Evolutionary conservation across 1,140 invertebrate species (phyloP).

Genomic region (Muscidifurax raptorellus): DNA sequence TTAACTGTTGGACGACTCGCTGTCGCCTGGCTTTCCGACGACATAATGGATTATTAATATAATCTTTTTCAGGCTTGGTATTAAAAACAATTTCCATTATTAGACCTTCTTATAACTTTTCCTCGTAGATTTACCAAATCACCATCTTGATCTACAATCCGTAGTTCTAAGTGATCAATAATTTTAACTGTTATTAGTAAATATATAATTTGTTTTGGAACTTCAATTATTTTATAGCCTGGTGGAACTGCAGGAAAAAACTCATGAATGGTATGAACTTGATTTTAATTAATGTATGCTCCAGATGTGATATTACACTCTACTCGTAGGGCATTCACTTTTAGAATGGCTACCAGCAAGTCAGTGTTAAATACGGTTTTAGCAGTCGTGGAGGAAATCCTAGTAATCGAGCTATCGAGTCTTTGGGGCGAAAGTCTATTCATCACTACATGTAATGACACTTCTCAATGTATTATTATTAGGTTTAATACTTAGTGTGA

Average conservation of each 20-base stretch:
- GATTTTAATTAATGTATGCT: constrained; percentile 53
- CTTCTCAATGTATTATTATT: constrained; percentile 55
- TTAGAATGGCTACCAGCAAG: constrained; percentile 55
- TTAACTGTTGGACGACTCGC: constrained; percentile 5
- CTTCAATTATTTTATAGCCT: constrained; percentile 58
- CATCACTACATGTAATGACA: constrained; percentile 46
- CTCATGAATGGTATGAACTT: constrained; percentile 55
- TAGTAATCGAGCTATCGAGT: constrained; percentile 52
- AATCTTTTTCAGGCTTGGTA: neutral
- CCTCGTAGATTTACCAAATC: constrained; percentile 51
- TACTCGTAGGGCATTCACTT: constrained; percentile 57
- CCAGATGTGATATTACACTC: constrained; percentile 60
- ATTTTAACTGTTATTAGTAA: constrained; percentile 30
- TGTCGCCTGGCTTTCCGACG: constrained; percentile 1
- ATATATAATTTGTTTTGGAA: constrained; percentile 46
- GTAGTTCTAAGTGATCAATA: constrained; percentile 41
- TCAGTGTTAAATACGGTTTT: constrained; percentile 38
- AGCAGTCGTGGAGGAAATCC: constrained; percentile 50
- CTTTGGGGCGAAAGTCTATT: constrained; percentile 51
- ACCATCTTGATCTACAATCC: constrained; percentile 49
- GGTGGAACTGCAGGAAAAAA: constrained; percentile 49
- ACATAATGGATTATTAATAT: neutral
- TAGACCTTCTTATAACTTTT: constrained; percentile 47
- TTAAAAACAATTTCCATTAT: neutral
- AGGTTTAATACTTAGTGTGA: constrained; percentile 45